Evolutionary conservation across 2,888 invertebrate species (phyloP), one percentile per base, ranked within the genome.

Genomic region (Clepsis dumicolana): DNA sequence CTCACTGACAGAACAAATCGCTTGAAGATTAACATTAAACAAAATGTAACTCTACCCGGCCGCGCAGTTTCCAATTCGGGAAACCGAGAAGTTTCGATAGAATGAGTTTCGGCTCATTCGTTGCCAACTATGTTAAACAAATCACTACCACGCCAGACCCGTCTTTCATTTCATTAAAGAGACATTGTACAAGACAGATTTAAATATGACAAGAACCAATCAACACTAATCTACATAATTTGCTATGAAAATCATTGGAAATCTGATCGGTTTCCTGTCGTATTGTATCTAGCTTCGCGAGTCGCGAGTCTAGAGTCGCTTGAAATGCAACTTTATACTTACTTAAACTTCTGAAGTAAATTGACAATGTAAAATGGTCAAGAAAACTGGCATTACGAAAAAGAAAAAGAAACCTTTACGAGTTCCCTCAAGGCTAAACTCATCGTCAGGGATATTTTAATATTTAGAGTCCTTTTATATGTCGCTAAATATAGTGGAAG

Each of bases 21-120:
- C 38, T 38, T 8, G 8, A 18, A 44, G 16, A 44, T 18, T 16
- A 18, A 18, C 44, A 44, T 44, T 44, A 44, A 44, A 44, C 44
- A 44, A 44, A 44, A 44, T 7, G 44, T 44, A 44, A 44, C 44
- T 44, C 16, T 16, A 44, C 8, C 18, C 44, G 44, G 44, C 8
- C 44, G 44, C 18, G 44, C 0, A 44, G 44, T 44, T 44, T 44
- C 44, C 44, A 18, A 44, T 44, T 44, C 44, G 8, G 44, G 44
- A 44, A 44, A 7, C 44, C 14, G 44, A 44, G 44, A 44, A 44
- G 44, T 44, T 44, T 44, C 18, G 44, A 44, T 44, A 44, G 44
- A 44, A 44, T 44, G 44, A 18, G 44, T 44, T 44, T 44, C 44
- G 44, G 44, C 44, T 18, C 16, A 44, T 44, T 44, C 44, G 44